Base-by-base conservation (phyloP, 2,888 invertebrate species). In the Pristionchus exspectatus region DNA sequence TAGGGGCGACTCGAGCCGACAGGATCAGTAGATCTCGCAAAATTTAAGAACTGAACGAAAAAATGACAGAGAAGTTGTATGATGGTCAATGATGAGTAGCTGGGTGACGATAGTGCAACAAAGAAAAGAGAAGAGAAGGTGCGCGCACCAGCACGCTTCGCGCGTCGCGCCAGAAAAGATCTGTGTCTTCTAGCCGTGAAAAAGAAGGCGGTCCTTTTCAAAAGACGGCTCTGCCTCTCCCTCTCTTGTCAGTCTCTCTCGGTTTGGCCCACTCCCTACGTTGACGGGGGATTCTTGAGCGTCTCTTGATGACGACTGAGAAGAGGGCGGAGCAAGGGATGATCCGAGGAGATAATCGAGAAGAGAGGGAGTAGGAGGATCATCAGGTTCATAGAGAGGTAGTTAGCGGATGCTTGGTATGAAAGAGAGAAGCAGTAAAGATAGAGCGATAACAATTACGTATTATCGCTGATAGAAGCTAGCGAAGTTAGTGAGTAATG, bases 171-270 rank as follows among this genome's bases (percentile, higher is more conserved):
- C 38, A 69, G 74, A 74, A 38, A 63, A 63, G 63, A 63, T 63
- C 63, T 63, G 63, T 63, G 63, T 63, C 24, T 63, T 10, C 24
- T 63, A 16, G 33, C 30, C 72, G 72, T 38, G 74, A 74, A 38
- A 74, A 63, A 74, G 38, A 74, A 74, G 74, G 74, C 74, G 74
- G 74, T 24, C 74, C 74, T 74, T 18, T 38, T 1, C 16, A 63
- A 63, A 24, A 74, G 38, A 74, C 24, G 74, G 74, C 74, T 27
- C 38, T 59, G 14, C 16, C 72, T 33, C 72, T 18, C 30, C 2
- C 56, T 10, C 30, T 66, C n/a, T n/a, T n/a, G 21, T n/a, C 66
- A n/a, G n/a, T n/a, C 74, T 74, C 74, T 74, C 74, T 12, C 9
- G 4, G 38, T 21, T 21, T 38, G 38, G 5, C 74, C 18, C 74